A percentile compares a stretch with the other conserved stretches of the same genome.
Conservation (phyloP, 2,113 vertebrate genomes). For the Acrocephalus kingi region DNA sequence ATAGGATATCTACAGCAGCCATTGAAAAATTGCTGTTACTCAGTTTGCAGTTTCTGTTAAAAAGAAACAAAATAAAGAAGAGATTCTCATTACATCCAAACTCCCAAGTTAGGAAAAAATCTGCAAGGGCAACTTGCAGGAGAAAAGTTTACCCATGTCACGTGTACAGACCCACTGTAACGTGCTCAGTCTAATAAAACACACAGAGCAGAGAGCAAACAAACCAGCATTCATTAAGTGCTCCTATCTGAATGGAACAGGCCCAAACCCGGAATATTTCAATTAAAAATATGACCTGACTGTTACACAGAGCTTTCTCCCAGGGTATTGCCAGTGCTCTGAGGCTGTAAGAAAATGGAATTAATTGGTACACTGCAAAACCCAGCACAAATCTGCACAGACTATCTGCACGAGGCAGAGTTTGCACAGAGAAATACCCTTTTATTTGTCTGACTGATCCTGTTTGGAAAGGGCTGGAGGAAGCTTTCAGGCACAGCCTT, state of each 20-base stretch:
- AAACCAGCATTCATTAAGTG: background rate
- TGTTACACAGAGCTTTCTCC: background rate
- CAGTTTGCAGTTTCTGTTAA: conserved; percentile 88
- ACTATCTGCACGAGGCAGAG: background rate
- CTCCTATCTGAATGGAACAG: background rate
- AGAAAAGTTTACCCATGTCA: background rate
- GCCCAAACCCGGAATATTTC: background rate
- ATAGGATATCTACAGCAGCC: conserved; percentile 94
- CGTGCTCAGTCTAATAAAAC: background rate
- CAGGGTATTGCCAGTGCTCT: background rate
- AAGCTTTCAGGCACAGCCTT: background rate
- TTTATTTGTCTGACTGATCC: background rate
- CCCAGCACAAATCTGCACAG: background rate
- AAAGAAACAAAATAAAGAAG: background rate
- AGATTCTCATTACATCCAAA: background rate
- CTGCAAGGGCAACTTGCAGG: background rate
- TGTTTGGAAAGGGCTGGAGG: background rate
- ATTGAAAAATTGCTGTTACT: conserved; percentile 90
- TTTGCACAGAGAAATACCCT: background rate
- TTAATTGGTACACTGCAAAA: background rate
- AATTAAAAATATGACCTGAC: background rate
- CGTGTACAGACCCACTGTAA: background rate
- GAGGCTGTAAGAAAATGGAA: background rate
- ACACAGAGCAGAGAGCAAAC: background rate
- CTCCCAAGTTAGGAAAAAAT: background rate